Evolutionary conservation across 2,888 invertebrate species (phyloP).

Genomic region (Caenorhabditis zanzibari): DNA sequence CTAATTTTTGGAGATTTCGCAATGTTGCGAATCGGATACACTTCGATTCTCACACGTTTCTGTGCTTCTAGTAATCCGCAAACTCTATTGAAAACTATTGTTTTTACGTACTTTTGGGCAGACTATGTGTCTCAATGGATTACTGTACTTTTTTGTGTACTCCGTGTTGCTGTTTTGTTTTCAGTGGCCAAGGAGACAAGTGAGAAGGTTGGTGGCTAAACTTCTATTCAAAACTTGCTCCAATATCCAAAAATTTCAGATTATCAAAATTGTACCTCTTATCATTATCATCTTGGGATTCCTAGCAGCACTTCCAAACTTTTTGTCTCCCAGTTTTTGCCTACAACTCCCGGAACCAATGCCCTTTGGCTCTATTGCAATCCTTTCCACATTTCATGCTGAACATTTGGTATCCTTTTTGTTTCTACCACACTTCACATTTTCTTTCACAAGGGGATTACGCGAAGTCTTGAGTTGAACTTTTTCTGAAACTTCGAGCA

Average conservation of each 20-base stretch:
- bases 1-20: slow-evolving; percentile 12
- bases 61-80: slow-evolving; percentile 27
- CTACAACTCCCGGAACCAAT: slow-evolving; percentile 22
- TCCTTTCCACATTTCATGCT: background rate
- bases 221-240: background rate
- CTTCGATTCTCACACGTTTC: slow-evolving; percentile 19
- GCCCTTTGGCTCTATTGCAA: slow-evolving; percentile 26
- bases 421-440: no score
- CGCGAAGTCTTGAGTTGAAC: no score
- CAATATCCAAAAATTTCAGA: background rate
- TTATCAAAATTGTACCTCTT: background rate
- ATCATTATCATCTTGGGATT: background rate
- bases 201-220: background rate
- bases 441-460: no score
- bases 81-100: background rate
- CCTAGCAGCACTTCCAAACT: background rate
- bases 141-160: slow-evolving; percentile 29
- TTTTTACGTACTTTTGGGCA: slow-evolving; percentile 12
- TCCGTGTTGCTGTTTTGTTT: slow-evolving; percentile 36
- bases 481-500: no score
- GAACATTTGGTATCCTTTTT: no score
- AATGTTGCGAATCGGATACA: slow-evolving; percentile 22
- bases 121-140: background rate
- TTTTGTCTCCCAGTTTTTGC: background rate
- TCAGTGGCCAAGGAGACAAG: background rate